phyloP scores from a whole-genome alignment of 2,888 invertebrate genomes.

The Anthophora plumipes region DNA sequence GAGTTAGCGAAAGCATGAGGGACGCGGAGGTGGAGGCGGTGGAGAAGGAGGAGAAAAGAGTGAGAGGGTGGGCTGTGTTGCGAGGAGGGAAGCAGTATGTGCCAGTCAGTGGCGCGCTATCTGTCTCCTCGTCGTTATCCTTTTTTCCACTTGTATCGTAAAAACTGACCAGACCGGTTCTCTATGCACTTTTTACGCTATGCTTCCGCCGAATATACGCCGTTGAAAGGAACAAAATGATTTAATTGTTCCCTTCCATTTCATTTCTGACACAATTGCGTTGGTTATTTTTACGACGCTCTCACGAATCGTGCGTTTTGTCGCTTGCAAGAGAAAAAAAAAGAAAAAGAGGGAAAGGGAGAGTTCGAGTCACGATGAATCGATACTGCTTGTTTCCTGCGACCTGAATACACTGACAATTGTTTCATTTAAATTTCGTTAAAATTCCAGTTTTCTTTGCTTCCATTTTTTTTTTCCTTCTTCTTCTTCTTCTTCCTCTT shows the following conservation, averaged over 20 bases:
- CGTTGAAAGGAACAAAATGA: constrained; percentile 44
- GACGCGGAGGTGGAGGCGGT: constrained; percentile 40
- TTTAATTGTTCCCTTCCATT: constrained; percentile 54
- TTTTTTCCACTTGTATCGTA: constrained; percentile 60
- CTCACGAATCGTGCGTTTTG: constrained; percentile 5
- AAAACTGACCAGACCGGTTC: constrained; percentile 64
- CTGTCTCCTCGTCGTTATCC: constrained; percentile 48
- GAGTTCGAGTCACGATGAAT: constrained; percentile 8
- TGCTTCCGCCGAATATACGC: constrained; percentile 19
- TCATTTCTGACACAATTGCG: constrained; percentile 37
- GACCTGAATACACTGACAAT: background rate
- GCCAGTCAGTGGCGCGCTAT: constrained; percentile 43
- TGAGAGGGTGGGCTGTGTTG: background rate
- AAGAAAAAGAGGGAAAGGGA: too few relatives aligned
- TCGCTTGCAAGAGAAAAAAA: background rate
- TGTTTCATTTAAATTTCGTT: too few relatives aligned
- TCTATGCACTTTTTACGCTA: constrained; percentile 41
- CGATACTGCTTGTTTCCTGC: constrained; percentile 28
- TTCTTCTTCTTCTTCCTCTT: too few relatives aligned
- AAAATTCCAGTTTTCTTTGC: too few relatives aligned
- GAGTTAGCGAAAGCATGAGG: constrained; percentile 63
- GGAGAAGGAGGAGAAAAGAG: constrained; percentile 41
- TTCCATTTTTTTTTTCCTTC: too few relatives aligned
- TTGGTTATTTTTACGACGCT: constrained; percentile 37
- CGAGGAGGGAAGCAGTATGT: constrained; percentile 30